phyloP scores from a whole-genome alignment of 1,140 invertebrate species.

The Popillia japonica region DNA sequence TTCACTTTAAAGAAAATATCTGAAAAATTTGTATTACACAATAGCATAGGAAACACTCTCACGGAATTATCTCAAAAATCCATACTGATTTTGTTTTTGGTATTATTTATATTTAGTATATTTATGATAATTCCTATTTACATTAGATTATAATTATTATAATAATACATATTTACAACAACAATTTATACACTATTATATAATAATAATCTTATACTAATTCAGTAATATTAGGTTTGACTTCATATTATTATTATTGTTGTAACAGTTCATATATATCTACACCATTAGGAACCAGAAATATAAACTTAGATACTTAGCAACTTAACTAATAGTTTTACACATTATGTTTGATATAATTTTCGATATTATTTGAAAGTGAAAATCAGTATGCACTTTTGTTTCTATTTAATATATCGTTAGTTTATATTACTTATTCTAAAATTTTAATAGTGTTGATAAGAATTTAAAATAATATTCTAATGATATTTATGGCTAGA shows the following conservation, averaged over 20 bases:
- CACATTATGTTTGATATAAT: slow-evolving; percentile 17
- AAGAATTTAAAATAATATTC: not conserved
- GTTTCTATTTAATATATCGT: not conserved
- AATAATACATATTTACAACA: slow-evolving; percentile 28
- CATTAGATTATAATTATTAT: slow-evolving; percentile 7
- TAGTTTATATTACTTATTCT: slow-evolving; percentile 1
- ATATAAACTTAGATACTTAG: not conserved
- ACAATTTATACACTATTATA: slow-evolving; percentile 3
- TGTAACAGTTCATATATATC: not conserved
- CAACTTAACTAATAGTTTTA: slow-evolving; percentile 1
- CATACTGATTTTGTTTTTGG: not conserved
- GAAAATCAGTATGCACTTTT: slow-evolving; percentile 19
- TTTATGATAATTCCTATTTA: not conserved
- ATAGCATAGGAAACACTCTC: not conserved
- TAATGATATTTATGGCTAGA: slow-evolving; percentile 12
- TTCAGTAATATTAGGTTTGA: not conserved
- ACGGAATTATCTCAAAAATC: slow-evolving; percentile 13
- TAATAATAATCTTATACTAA: not conserved
- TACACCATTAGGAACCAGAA: slow-evolving; percentile 31
- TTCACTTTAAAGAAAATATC: slow-evolving; percentile 23
- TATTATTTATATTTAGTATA: not conserved
- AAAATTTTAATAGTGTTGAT: not conserved
- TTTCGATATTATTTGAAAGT: not conserved
- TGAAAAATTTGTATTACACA: slow-evolving; percentile 4
- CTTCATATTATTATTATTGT: not conserved